phyloP scores from a whole-genome alignment of 2,888 invertebrate genomes.

The Drosophila kuntzei region DNA sequence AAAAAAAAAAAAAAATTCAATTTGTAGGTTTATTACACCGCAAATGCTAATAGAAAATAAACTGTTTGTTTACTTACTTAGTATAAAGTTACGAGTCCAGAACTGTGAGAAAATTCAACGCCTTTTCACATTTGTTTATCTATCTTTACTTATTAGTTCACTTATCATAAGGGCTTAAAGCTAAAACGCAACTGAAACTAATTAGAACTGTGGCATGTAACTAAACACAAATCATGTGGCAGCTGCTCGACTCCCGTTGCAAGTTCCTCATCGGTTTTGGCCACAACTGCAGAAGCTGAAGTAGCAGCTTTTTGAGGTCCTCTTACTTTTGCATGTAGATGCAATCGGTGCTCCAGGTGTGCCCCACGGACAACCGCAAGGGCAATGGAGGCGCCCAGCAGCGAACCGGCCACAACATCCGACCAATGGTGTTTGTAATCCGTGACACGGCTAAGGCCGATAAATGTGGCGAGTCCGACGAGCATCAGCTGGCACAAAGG shows the following conservation, averaged over 20 bases:
- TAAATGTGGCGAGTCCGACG: conserved; percentile 92
- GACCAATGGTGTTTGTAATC: conserved; percentile 99
- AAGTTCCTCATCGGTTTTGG: conserved; percentile 4
- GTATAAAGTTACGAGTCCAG: not conserved
- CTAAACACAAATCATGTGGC: conserved; percentile 65
- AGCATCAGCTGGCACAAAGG: conserved; percentile 89
- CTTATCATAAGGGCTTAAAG: conserved; percentile 30
- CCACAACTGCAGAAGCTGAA: not conserved
- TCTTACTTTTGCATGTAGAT: conserved; percentile 21
- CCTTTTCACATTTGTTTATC: conserved; percentile 12
- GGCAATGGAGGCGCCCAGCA: conserved; percentile 89
- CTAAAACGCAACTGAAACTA: conserved; percentile 44
- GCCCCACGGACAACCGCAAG: conserved; percentile 86
- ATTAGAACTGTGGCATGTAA: conserved; percentile 64
- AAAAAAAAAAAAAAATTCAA: not conserved
- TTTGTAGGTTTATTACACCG: not conserved
- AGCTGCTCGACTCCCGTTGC: conserved; percentile 39
- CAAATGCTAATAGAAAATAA: not conserved
- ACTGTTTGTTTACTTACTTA: not conserved
- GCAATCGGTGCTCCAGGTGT: conserved; percentile 36
- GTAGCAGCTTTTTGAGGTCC: conserved; percentile 1
- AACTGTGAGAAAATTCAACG: not conserved
- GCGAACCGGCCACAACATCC: conserved; percentile 94
- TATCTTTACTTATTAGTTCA: conserved; percentile 18
- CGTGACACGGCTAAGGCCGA: conserved; percentile 94